Evolutionary conservation across 2,797 vertebrate species (phyloP), one percentile per base, ranked within the genome.

Genomic region (Coccyzus lansbergi): DNA sequence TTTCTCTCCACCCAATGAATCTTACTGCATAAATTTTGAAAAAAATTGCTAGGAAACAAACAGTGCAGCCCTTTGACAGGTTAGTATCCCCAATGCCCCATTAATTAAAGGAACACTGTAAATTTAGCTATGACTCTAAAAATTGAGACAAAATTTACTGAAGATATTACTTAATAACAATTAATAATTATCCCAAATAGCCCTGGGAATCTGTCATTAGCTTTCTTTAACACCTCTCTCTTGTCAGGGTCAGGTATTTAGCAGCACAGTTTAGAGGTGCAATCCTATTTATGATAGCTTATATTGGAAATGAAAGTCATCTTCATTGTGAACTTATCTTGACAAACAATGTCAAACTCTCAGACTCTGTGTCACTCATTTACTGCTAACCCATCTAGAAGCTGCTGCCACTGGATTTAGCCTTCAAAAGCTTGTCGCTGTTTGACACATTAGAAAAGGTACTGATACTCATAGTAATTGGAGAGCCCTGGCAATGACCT

Each of bases 401-500:
- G 89, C 81, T 86, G 89, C 90, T 91, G 84, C 86, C 86, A 92
- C 93, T 97, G 91, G 93, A 97, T 98, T 97, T 97, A 97, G 95
- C 93, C 75, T 98, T 97, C 97, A 97, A 96, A 97, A 96, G 65
- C 88, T 92, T 94, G 95, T 95, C 65, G 49, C 92, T 72, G 65
- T 96, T 95, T 97, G 96, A 97, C 94, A 95, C 40, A 75, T 97
- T 92, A 91, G 93, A 93, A 96, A 96, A 96, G 80, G 93, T 67
- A 96, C 92, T 29, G 70, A 95, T 95, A 80, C 86, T 84, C 83
- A 88, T 68, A 92, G 96, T 97, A 97, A 97, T 96, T 97, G 97
- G 97, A 95, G 94, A 97, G 94, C 92, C 93, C 95, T 92, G 88
- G 91, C 94, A 97, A 96, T 97, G 96, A 96, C 97, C 97, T 97